Percentiles rank a stretch among this genome's conserved stretches.
Conservation (phyloP, 2,797 vertebrate genomes). For the Serranus cabrilla region DNA sequence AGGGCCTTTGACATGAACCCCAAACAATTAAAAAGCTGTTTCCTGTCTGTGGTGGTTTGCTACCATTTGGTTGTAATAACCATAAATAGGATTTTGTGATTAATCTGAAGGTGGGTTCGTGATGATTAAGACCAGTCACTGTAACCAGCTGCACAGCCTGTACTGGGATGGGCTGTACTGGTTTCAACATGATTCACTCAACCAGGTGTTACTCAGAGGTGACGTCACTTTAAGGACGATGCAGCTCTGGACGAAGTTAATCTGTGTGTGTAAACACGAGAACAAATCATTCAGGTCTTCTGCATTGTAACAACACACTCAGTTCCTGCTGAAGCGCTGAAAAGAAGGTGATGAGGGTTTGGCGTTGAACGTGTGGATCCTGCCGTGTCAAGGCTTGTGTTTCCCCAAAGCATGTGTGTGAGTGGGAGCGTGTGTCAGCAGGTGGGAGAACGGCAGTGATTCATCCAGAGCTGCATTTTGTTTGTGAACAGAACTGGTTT, state of each 20-base stretch:
- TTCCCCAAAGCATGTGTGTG: slow-evolving; percentile 8
- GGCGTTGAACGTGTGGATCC: slow-evolving; percentile 28
- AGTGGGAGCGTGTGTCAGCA: slow-evolving; percentile 46
- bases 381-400: slow-evolving; percentile 41
- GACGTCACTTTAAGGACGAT: slow-evolving; percentile 30
- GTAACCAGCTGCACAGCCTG: slow-evolving; percentile 37
- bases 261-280: neutral
- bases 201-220: slow-evolving; percentile 67
- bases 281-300: neutral
- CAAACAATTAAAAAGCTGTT: neutral
- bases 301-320: neutral
- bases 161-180: slow-evolving; percentile 6
- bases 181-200: slow-evolving; percentile 60
- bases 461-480: slow-evolving; percentile 49
- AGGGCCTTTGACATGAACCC: neutral
- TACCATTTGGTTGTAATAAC: slow-evolving; percentile 9
- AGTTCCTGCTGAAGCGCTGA: neutral
- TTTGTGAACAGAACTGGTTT: slow-evolving; percentile 62
- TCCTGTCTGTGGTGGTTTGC: slow-evolving; percentile 2
- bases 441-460: slow-evolving; percentile 51
- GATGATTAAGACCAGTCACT: slow-evolving; percentile 28
- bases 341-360: slow-evolving; percentile 28
- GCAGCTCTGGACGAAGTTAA: slow-evolving; percentile 1
- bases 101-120: slow-evolving; percentile 5
- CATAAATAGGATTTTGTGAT: slow-evolving; percentile 7